Base-by-base conservation (phyloP, 2,797 vertebrate species). In the Microctenopoma lineatum region DNA sequence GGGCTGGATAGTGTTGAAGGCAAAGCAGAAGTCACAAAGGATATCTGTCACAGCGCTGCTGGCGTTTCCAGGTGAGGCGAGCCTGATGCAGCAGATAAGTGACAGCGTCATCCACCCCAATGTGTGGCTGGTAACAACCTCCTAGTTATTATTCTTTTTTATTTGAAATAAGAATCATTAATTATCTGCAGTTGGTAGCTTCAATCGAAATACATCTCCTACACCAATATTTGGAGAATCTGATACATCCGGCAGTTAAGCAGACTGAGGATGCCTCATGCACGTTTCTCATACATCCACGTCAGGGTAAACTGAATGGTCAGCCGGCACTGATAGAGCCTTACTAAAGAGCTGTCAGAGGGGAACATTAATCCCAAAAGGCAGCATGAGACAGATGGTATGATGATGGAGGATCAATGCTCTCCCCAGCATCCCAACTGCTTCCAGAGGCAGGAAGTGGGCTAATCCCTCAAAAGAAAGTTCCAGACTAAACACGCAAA, bases 341-440 rank as follows among this genome's bases (percentile, higher is more conserved):
- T 65, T 32, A 18, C 85, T 89, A 82, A 89, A 90, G 84, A 90
- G 88, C 87, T 84, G 87, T 89, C 89, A 84, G 79, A 86, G 67
- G 67, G 80, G 87, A 85, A 87, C 88, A 80, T 88, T 93, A 92
- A 93, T 92, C 91, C 91, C 85, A 84, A 83, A 86, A 88, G 84
- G 84, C 84, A 83, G 87, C 72, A 58, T 67, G 71, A 87, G 89
- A 91, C 93, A 93, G 92, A 94, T 94, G 93, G 92, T 73, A 38
- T 9, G 66, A 92, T 84, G 92, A 88, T 87, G 88, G 85, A 78
- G 71, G 84, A 90, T 93, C 92, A 80, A 92, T 90, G 87, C 75
- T 65, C 74, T 80, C 72, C 18, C 36, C 72, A 16, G 73, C 38
- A 72, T 80, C 72, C 59, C 54, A 14, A 69, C 74, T 66, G 77